phyloP scores from a whole-genome alignment of 2,888 invertebrate genomes.

The Hydriomena furcata region DNA sequence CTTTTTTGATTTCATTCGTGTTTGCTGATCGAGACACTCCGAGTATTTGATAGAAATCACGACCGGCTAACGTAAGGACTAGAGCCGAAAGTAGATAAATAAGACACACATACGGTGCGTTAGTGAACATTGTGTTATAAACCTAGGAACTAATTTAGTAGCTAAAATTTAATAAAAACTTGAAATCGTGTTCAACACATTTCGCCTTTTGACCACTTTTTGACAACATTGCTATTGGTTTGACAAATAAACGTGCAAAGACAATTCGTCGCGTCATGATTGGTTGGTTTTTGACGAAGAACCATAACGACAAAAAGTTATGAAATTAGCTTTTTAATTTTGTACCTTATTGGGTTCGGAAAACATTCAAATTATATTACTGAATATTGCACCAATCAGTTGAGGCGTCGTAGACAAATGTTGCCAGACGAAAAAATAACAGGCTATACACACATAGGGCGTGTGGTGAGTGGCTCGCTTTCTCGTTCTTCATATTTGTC shows the following conservation, averaged over 20 bases:
- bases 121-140: slow-evolving; percentile 64
- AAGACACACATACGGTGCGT: slow-evolving; percentile 63
- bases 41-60: slow-evolving; percentile 97
- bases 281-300: slow-evolving; percentile 44
- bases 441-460: too few relatives aligned
- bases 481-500: too few relatives aligned
- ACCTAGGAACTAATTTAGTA: slow-evolving; percentile 57
- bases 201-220: slow-evolving; percentile 47
- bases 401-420: slow-evolving; percentile 1
- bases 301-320: not conserved
- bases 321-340: not conserved
- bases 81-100: slow-evolving; percentile 66
- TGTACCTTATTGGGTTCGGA: not conserved
- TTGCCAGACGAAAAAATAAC: slow-evolving; percentile 6
- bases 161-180: slow-evolving; percentile 46
- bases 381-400: slow-evolving; percentile 8
- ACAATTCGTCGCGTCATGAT: slow-evolving; percentile 72
- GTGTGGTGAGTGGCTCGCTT: too few relatives aligned
- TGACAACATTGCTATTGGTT: slow-evolving; percentile 49
- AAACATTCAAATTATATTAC: not conserved
- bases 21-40: slow-evolving; percentile 93
- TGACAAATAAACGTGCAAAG: slow-evolving; percentile 59
- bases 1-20: slow-evolving; percentile 98
- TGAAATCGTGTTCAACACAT: slow-evolving; percentile 56
- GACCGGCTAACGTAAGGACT: slow-evolving; percentile 83